Base-by-base conservation (phyloP, 2,797 vertebrate species). In the Paedocypris micromegethes region DNA sequence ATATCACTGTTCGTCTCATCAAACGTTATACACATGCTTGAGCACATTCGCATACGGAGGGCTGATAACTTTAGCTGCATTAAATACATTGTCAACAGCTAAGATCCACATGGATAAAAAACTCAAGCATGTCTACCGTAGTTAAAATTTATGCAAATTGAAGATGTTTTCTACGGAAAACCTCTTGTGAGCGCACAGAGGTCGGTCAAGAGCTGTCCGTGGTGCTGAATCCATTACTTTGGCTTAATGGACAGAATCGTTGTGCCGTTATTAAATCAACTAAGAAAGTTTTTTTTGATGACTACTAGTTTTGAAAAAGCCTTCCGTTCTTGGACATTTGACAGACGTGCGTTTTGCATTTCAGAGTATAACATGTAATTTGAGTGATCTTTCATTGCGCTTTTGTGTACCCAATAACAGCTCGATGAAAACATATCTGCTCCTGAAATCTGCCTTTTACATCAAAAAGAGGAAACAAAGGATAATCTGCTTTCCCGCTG, bases 201-300 rank as follows among this genome's bases (percentile, higher is more conserved):
- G 54, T 53, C 44, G 38, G 44, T 68, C 62, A 46, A 7, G 80
- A 81, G 74, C 83, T 86, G 78, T 86, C 83, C 81, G 0, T 67
- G 82, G 83, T 85, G 72, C 86, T 87, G 83, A 86, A 84, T 68
- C 58, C n/a, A 47, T 50, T 40, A 55, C 66, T 45, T 1, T 2
- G 50, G 23, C 23, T 23, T 23, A 23, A 23, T 23, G 23, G 23
- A 23, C 23, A 23, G 23, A 23, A 23, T 23, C 23, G 23, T 23
- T 23, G 23, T 23, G 23, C 23, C 23, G 23, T 23, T 23, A 23
- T 49, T 56, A 62, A 62, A 63, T 70, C 52, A 39, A 37, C 9
- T 3, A 47, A 49, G 46, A 56, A 49, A 57, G 23, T 23, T 23
- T 23, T 23, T 23, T 23, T 23, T 23, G 23, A 23, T 23, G 23